These are phyloP conservation scores for Pristionchus japonicus DNA, from an alignment of 2,888 invertebrate species.

Conservation along the genomic window DNA sequence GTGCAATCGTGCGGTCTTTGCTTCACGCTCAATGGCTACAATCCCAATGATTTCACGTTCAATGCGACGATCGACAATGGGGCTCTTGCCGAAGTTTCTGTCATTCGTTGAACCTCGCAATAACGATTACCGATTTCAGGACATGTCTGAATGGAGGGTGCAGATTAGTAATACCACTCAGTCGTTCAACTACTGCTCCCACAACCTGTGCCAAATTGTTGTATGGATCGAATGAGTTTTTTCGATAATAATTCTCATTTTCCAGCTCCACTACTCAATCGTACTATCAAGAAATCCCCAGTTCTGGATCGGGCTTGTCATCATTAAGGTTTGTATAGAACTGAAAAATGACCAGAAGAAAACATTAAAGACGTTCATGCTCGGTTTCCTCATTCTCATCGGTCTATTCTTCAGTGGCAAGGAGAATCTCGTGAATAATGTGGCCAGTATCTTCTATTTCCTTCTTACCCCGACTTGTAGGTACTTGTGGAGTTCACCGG, in stretches of 20 bases:
- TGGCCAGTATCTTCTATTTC: background rate
- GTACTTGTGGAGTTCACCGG: too few relatives aligned
- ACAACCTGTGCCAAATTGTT: background rate
- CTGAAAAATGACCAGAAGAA: background rate
- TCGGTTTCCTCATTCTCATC: slow-evolving; percentile 11
- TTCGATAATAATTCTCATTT: background rate
- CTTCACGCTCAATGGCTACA: background rate
- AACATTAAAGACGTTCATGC: background rate
- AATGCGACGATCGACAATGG: background rate
- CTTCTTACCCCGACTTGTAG: too few relatives aligned
- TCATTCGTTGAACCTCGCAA: too few relatives aligned
- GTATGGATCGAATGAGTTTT: too few relatives aligned
- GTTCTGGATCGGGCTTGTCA: slow-evolving; percentile 25
- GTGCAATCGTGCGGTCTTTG: slow-evolving; percentile 1
- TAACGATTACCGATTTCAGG: too few relatives aligned
- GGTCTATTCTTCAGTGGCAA: slow-evolving; percentile 11
- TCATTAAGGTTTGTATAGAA: background rate
- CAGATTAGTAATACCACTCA: background rate
- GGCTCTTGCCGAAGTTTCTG: background rate
- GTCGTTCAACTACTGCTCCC: background rate
- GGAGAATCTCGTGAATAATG: slow-evolving; percentile 25
- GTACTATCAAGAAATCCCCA: background rate
- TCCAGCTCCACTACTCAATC: background rate
- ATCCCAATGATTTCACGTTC: background rate
- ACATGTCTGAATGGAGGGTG: slow-evolving; percentile 11